Evolutionary conservation across 2,797 vertebrate genomes (phyloP).

Genomic region (Hypotaenidia philippensis): DNA sequence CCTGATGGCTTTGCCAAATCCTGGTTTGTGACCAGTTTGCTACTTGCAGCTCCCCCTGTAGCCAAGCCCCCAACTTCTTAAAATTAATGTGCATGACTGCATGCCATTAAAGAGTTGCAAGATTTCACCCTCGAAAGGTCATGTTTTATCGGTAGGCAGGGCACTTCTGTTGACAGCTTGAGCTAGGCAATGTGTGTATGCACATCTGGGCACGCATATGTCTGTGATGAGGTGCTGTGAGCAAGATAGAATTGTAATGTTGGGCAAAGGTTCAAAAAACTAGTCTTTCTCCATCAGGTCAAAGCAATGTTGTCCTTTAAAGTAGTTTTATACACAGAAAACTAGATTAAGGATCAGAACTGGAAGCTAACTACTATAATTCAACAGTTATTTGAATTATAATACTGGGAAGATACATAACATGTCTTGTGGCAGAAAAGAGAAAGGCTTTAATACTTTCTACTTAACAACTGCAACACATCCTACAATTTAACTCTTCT

Average conservation of each 20-base stretch:
- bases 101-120: background rate
- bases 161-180: background rate
- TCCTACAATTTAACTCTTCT: background rate
- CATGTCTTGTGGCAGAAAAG: background rate
- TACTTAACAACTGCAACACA: background rate
- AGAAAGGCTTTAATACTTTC: background rate
- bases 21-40: background rate
- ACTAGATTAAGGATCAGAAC: background rate
- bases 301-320: background rate
- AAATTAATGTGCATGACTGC: background rate
- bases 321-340: background rate
- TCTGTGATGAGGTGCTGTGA: background rate
- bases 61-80: background rate
- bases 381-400: background rate
- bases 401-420: background rate
- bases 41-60: background rate
- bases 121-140: background rate
- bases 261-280: background rate
- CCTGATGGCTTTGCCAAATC: background rate
- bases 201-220: background rate
- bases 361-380: background rate
- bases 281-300: background rate
- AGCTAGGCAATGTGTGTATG: background rate
- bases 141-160: background rate
- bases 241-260: background rate